phyloP scores from a whole-genome alignment of 1,140 invertebrate genomes.

The Sitophilus oryzae region DNA sequence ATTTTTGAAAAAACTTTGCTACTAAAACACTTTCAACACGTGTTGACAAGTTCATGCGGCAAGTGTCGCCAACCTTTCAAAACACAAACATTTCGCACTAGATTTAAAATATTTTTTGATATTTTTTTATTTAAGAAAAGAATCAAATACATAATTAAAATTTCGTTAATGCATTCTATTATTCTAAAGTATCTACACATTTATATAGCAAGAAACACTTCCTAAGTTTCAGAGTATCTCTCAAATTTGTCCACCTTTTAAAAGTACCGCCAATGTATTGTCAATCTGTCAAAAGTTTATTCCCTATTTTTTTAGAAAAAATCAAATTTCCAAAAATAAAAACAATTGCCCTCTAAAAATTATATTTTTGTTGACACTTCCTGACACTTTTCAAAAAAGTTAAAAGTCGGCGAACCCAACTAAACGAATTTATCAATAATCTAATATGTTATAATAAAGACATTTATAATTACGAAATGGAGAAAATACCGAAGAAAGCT shows the following conservation, averaged over 20 bases:
- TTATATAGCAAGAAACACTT: too few relatives aligned
- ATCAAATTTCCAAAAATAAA: neutral
- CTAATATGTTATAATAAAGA: neutral
- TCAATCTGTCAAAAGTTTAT: too few relatives aligned
- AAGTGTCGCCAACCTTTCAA: slow-evolving; percentile 8
- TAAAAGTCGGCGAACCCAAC: neutral
- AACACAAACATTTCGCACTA: too few relatives aligned
- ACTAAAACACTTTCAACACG: slow-evolving; percentile 29
- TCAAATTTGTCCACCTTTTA: too few relatives aligned
- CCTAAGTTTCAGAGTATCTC: too few relatives aligned
- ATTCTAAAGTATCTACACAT: too few relatives aligned
- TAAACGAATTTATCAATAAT: neutral
- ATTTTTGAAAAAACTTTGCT: slow-evolving; percentile 11
- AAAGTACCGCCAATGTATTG: too few relatives aligned
- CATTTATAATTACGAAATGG: slow-evolving; percentile 12
- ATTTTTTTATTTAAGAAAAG: too few relatives aligned
- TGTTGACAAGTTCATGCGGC: slow-evolving; percentile 27
- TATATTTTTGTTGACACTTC: neutral
- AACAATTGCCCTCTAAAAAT: neutral
- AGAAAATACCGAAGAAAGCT: slow-evolving; percentile 25
- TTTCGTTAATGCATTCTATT: too few relatives aligned
- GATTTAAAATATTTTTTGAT: too few relatives aligned
- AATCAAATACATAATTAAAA: too few relatives aligned
- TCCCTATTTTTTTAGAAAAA: too few relatives aligned
- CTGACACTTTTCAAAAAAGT: neutral